These are phyloP conservation scores for Sebastes umbrosus DNA, from an alignment of 2,797 vertebrate genomes.

Conservation along the genomic window DNA sequence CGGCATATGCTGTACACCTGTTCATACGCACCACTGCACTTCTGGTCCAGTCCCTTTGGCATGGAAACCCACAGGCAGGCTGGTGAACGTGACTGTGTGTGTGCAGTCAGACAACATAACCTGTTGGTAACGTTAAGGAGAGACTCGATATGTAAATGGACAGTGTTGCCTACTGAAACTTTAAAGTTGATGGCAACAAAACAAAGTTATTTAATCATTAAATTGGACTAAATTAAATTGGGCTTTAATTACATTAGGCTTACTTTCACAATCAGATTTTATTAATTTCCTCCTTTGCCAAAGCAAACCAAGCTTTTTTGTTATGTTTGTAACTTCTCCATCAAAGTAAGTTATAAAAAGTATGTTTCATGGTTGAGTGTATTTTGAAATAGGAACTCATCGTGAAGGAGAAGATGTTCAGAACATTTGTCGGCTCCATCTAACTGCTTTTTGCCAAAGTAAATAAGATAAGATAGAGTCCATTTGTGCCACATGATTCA, in stretches of 20 bases:
- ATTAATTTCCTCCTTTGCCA: neutral
- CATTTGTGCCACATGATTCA: slow-evolving; percentile 25
- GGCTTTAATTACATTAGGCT: slow-evolving; percentile 23
- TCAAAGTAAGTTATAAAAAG: neutral
- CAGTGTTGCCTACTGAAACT: neutral
- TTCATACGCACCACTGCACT: neutral
- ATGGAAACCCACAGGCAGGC: neutral
- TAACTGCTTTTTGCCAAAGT: neutral
- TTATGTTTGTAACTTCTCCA: neutral
- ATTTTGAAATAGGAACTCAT: neutral
- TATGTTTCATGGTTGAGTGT: neutral
- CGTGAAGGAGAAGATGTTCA: neutral
- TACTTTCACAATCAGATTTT: neutral
- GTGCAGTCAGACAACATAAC: neutral
- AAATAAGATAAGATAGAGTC: neutral
- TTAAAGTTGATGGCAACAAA: neutral
- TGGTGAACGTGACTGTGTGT: neutral
- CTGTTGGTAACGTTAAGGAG: neutral
- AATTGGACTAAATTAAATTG: neutral
- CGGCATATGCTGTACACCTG: slow-evolving; percentile 14
- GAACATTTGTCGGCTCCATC: neutral
- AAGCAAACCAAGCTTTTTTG: neutral
- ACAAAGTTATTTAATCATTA: neutral
- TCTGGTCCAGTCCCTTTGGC: neutral
- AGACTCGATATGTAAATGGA: neutral